Conservation (phyloP, 2,797 vertebrate genomes). For the Poecilia gillii region DNA sequence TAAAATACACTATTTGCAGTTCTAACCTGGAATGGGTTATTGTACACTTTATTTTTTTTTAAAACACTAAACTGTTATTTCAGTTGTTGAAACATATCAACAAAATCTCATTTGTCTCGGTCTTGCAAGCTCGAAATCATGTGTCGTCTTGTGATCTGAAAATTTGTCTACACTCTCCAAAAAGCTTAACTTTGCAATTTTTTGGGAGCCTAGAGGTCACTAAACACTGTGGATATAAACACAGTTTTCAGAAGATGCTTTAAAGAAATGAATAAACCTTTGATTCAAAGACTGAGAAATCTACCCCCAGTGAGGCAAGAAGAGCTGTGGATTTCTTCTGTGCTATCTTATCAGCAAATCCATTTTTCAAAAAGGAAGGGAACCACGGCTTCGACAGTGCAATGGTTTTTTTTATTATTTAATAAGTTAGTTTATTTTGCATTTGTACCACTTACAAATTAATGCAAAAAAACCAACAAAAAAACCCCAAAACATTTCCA, state of each 20-base stretch:
- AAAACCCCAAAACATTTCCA: background rate
- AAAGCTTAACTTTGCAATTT: background rate
- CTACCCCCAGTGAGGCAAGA: background rate
- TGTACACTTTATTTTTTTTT: background rate
- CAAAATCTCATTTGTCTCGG: background rate
- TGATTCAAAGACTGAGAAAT: background rate
- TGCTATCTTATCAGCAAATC: constrained; percentile 13
- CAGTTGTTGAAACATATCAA: background rate
- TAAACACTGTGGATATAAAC: constrained; percentile 13
- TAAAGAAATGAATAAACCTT: background rate
- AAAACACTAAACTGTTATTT: background rate
- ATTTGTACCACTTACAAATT: constrained; percentile 9
- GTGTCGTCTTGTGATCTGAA: background rate
- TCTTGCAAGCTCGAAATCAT: background rate
- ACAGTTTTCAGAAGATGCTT: background rate
- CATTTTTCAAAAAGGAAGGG: background rate
- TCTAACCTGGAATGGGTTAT: background rate
- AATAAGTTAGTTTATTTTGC: background rate
- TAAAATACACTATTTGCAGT: background rate
- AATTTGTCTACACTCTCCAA: background rate
- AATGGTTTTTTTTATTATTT: constrained; percentile 3
- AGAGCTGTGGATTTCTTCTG: constrained; percentile 1
- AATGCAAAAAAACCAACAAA: background rate
- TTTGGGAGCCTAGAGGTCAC: background rate
- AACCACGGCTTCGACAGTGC: constrained; percentile 1